Conservation (phyloP, 2,797 vertebrate species). For the Rhinatrema bivittatum region DNA sequence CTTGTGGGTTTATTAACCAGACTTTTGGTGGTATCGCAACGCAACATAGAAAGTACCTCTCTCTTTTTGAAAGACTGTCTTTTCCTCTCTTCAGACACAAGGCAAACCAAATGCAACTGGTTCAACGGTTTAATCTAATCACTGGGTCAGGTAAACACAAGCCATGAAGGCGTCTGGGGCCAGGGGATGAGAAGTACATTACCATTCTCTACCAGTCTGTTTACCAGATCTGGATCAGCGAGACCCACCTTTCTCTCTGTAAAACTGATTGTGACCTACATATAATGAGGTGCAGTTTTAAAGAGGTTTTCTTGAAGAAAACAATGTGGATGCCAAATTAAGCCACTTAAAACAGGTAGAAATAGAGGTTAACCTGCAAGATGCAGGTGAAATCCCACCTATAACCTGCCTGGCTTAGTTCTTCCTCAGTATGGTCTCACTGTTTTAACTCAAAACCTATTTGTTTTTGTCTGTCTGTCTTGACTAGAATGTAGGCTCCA, state of each 20-base stretch:
- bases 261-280: too few relatives aligned
- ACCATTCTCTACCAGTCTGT: too few relatives aligned
- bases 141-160: slow-evolving; percentile 23
- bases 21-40: slow-evolving; percentile 10
- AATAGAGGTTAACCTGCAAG: too few relatives aligned
- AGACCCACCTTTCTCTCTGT: too few relatives aligned
- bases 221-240: too few relatives aligned
- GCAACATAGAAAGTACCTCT: not conserved
- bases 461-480: too few relatives aligned
- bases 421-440: too few relatives aligned
- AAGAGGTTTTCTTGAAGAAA: not conserved
- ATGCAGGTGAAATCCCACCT: too few relatives aligned
- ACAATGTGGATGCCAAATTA: too few relatives aligned
- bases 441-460: too few relatives aligned
- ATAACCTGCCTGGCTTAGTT: too few relatives aligned
- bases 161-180: not conserved
- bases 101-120: slow-evolving; percentile 26
- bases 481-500: too few relatives aligned
- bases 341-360: not conserved
- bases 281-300: not conserved
- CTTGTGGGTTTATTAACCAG: slow-evolving; percentile 1
- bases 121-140: slow-evolving; percentile 20
- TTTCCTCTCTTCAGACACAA: not conserved
- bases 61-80: slow-evolving; percentile 9
- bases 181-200: not conserved